These are phyloP conservation scores for Archivesica marissinica DNA, from an alignment of 1,140 invertebrate genomes.

Conservation along the genomic window DNA sequence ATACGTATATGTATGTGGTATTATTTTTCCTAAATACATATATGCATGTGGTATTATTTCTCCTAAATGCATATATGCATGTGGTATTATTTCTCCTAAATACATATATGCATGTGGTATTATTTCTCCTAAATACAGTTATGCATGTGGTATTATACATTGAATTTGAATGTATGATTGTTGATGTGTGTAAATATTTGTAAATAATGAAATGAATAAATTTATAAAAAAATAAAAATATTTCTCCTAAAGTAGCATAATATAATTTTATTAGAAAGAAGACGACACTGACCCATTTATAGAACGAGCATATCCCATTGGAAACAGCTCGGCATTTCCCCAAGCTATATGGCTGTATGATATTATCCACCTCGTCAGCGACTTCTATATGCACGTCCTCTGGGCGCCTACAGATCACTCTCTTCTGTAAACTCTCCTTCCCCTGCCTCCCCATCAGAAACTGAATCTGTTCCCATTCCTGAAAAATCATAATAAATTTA, in stretches of 20 bases:
- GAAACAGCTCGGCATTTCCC: conserved; percentile 68
- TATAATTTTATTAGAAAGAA: not conserved
- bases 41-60: no score
- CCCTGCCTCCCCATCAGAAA: conserved; percentile 67
- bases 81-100: no score
- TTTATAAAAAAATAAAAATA: not conserved
- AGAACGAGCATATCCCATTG: conserved; percentile 70
- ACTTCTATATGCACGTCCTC: conserved; percentile 64
- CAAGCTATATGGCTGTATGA: conserved; percentile 66
- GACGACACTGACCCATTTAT: conserved; percentile 69
- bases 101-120: no score
- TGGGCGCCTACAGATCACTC: conserved; percentile 66
- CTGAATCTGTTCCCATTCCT: conserved; percentile 76
- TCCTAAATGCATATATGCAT: no score
- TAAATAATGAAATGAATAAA: no score
- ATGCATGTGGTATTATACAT: no score
- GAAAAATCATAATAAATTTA: no score
- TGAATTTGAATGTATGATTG: no score
- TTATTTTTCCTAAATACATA: no score
- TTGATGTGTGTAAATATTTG: not conserved
- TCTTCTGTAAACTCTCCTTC: conserved; percentile 65
- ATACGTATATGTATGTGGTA: no score
- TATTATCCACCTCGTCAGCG: conserved; percentile 57
- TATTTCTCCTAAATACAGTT: no score
- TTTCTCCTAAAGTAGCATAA: not conserved